phyloP scores from a whole-genome alignment of 2,113 vertebrate species.

The Coturnix japonica region DNA sequence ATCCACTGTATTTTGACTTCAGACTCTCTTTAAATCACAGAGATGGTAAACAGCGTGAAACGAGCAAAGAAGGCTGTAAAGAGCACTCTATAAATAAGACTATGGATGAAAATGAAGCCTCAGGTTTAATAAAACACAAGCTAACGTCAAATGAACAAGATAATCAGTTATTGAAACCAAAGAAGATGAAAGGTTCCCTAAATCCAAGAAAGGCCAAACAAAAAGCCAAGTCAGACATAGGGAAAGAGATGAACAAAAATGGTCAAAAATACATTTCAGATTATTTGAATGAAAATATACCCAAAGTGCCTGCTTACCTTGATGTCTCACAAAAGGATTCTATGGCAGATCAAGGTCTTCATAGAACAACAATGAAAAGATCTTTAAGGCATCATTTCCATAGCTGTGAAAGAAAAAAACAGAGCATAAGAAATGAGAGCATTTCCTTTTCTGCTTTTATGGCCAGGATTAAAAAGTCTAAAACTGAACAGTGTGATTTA shows the following conservation, averaged over 20 bases:
- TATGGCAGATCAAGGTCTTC: slow-evolving; percentile 50
- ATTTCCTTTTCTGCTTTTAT: slow-evolving; percentile 75
- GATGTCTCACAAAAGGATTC: slow-evolving; percentile 60
- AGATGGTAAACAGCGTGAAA: slow-evolving; percentile 38
- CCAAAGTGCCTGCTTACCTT: slow-evolving; percentile 76
- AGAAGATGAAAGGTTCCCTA: slow-evolving; percentile 76
- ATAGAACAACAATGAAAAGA: slow-evolving; percentile 68
- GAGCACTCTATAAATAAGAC: slow-evolving; percentile 42
- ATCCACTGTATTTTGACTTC: slow-evolving; percentile 86
- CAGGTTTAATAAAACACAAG: slow-evolving; percentile 71
- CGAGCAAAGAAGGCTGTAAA: slow-evolving; percentile 47
- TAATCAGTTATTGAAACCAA: slow-evolving; percentile 84
- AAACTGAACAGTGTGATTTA: slow-evolving; percentile 35
- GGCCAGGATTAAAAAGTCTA: slow-evolving; percentile 73
- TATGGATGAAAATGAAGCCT: slow-evolving; percentile 65
- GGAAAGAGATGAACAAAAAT: slow-evolving; percentile 65
- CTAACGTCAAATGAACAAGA: slow-evolving; percentile 76
- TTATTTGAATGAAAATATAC: slow-evolving; percentile 69
- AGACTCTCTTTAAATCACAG: slow-evolving; percentile 77
- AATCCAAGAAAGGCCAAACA: slow-evolving; percentile 77
- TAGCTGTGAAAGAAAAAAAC: slow-evolving; percentile 61
- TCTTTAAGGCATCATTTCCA: slow-evolving; percentile 70
- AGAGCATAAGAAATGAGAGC: slow-evolving; percentile 76
- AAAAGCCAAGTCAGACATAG: slow-evolving; percentile 78
- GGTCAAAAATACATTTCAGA: slow-evolving; percentile 59